Base-by-base conservation (phyloP, 2,888 invertebrate genomes). In the Aspidiotus destructor region DNA sequence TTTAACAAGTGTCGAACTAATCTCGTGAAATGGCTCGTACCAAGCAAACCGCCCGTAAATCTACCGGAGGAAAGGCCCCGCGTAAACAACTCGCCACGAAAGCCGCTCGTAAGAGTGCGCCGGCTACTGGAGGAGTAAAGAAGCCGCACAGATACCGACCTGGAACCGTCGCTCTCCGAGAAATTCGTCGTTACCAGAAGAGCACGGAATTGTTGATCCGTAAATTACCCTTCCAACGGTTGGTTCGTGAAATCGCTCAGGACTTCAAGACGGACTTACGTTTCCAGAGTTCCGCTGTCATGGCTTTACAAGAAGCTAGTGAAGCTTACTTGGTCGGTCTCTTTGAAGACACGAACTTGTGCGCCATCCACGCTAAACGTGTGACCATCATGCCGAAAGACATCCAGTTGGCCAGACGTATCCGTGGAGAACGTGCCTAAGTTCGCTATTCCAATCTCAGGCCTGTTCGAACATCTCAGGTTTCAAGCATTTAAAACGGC, bases 341-440 rank as follows among this genome's bases (percentile, higher is more conserved):
- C 70, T 96, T 97, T 80, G 96, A 96, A 84, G 96, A 96, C 82
- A 96, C 96, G 74, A 96, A 96, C 81, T 84, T 96, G 84, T 95
- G 94, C 82, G 95, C 94, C 73, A 95, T 96, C 78, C 96, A 96
- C 77, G 95, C 85, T 72, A 85, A 85, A 77, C 79, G 85, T 71
- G 85, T 85, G 13, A 85, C 85, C 71, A 84, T 83, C 74, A 83
- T 83, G 83, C 82, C 83, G 10, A 84, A 83, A 74, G 83, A 84
- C 75, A 83, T 84, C 74, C 82, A 83, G 74, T 75, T 84, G 73
- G 82, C 83, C 53, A 71, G 74, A 63, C 71, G 74, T 40, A 68
- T 70, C 41, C 68, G 70, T 15, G 70, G 68, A 41, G 70, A 70
- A 70, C 57, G 68, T 8, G 68, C 68, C 17, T 65, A 70, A 70